Percentiles rank a stretch among this genome's conserved stretches.
Evolutionary conservation across 2,113 vertebrate genomes (phyloP).

Genomic region (Poeciliopsis turrubarensis): DNA sequence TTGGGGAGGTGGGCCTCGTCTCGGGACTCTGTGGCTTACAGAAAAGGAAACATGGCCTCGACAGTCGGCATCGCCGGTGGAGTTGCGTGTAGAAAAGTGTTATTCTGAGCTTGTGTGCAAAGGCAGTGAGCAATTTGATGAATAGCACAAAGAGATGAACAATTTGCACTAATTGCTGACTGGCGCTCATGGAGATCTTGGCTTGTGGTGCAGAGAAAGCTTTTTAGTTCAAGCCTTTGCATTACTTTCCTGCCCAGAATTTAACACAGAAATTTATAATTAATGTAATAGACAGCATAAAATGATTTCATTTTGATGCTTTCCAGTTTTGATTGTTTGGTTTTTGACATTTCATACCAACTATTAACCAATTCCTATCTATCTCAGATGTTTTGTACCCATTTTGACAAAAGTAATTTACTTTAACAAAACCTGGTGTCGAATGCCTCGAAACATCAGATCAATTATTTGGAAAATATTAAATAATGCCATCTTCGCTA

Average conservation of each 20-base stretch:
- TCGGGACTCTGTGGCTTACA: slow-evolving; percentile 21
- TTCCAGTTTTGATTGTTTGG: background rate
- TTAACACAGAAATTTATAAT: background rate
- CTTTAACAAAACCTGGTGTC: too few species aligned
- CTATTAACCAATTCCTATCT: too few species aligned
- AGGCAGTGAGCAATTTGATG: slow-evolving; percentile 13
- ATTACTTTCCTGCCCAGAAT: background rate
- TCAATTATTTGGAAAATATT: too few species aligned
- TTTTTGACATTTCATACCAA: background rate
- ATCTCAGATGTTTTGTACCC: too few species aligned
- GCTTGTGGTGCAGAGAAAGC: background rate
- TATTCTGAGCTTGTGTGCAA: slow-evolving; percentile 20
- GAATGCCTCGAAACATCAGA: too few species aligned
- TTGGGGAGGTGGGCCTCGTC: background rate
- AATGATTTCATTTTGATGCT: background rate
- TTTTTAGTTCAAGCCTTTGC: background rate
- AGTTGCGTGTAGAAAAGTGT: slow-evolving; percentile 34
- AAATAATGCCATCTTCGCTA: too few species aligned
- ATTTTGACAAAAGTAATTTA: too few species aligned
- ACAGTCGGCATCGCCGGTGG: slow-evolving; percentile 13
- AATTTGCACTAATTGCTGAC: background rate
- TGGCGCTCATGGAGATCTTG: background rate
- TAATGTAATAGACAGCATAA: background rate
- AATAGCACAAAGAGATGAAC: background rate
- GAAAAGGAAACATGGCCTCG: slow-evolving; percentile 25